Evolutionary conservation across 1,140 invertebrate species (phyloP).

Genomic region (Phortica variegata): DNA sequence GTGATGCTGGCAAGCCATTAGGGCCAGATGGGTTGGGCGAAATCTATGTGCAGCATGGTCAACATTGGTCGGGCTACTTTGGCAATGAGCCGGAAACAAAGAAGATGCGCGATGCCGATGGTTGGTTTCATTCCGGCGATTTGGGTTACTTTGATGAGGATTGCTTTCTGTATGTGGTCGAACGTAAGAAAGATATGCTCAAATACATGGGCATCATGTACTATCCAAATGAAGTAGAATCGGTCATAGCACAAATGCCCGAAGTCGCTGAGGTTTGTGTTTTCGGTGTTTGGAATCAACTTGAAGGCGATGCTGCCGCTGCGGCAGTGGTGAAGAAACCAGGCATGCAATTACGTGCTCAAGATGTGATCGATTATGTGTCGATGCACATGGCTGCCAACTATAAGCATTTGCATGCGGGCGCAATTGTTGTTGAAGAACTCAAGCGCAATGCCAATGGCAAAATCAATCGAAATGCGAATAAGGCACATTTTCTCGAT

Average conservation of each 20-base stretch:
- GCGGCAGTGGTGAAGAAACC: constrained; percentile 18
- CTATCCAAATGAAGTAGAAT: constrained; percentile 26
- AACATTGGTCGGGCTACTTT: constrained; percentile 28
- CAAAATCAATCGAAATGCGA: constrained; percentile 43
- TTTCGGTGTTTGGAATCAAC: constrained; percentile 20
- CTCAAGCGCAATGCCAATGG: constrained; percentile 59
- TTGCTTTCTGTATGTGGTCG: constrained; percentile 59
- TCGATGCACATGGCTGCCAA: not conserved
- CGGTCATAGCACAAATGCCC: constrained; percentile 13
- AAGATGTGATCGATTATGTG: constrained; percentile 26
- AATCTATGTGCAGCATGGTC: constrained; percentile 60
- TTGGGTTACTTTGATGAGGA: constrained; percentile 62
- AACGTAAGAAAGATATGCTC: constrained; percentile 65
- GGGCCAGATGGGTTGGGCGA: constrained; percentile 65
- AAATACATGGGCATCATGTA: constrained; percentile 36
- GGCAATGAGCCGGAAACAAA: constrained; percentile 14
- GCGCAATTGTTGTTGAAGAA: constrained; percentile 48
- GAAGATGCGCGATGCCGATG: constrained; percentile 28
- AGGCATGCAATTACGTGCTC: constrained; percentile 4
- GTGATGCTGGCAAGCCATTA: constrained; percentile 60
- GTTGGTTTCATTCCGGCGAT: constrained; percentile 69
- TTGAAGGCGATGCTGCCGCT: constrained; percentile 16
- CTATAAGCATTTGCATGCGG: constrained; percentile 41
- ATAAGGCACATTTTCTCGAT: constrained; percentile 9
- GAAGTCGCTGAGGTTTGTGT: constrained; percentile 23